Conservation (phyloP, 1,140 invertebrate species). For the Bacillus rossius region DNA sequence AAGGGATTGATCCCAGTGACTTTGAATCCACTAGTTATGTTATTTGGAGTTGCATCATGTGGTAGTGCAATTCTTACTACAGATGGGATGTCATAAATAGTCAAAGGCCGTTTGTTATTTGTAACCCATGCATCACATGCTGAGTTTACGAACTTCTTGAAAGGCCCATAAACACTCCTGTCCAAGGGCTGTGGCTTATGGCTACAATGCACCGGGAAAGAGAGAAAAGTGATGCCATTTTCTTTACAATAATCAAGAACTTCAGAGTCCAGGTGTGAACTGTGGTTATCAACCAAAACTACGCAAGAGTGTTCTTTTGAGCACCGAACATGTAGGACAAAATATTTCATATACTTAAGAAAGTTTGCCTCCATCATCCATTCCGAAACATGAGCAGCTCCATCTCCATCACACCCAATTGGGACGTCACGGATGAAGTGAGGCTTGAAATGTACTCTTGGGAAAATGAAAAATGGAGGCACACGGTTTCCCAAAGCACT, state of each 20-base stretch:
- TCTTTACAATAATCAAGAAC: slow-evolving; percentile 30
- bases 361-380: too few species aligned
- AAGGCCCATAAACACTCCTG: slow-evolving; percentile 24
- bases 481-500: slow-evolving; percentile 32
- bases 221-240: slow-evolving; percentile 34
- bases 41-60: slow-evolving; percentile 34
- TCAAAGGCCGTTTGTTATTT: slow-evolving; percentile 27
- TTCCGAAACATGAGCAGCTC: too few species aligned
- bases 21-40: slow-evolving; percentile 41
- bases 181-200: slow-evolving; percentile 39
- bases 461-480: slow-evolving; percentile 41
- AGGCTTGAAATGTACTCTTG: slow-evolving; percentile 36
- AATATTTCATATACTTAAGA: slow-evolving; percentile 25
- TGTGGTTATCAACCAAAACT: too few species aligned
- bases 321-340: slow-evolving; percentile 21
- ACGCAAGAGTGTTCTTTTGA: not conserved
- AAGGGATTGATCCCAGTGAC: slow-evolving; percentile 36
- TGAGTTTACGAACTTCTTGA: slow-evolving; percentile 28
- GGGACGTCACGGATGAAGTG: slow-evolving; percentile 43
- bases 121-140: slow-evolving; percentile 18
- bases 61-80: slow-evolving; percentile 24
- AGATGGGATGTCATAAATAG: slow-evolving; percentile 34
- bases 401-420: slow-evolving; percentile 19
- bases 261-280: slow-evolving; percentile 2
- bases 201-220: slow-evolving; percentile 40